Evolutionary conservation across 2,797 vertebrate species (phyloP).

Genomic region (Hybognathus amarus): DNA sequence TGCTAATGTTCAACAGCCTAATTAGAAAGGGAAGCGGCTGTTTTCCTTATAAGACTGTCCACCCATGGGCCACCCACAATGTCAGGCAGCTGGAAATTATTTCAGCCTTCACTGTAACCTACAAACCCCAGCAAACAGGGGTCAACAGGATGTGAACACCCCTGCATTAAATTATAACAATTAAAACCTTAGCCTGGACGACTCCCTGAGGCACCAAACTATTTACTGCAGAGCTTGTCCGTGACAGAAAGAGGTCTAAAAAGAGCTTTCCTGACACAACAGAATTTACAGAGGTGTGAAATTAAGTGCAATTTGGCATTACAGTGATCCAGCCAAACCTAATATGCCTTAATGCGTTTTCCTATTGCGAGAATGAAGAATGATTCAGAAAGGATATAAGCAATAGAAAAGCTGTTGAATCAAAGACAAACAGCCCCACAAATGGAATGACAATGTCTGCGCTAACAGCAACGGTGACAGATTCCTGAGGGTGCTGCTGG

Average conservation of each 20-base stretch:
- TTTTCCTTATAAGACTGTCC: conserved; percentile 47
- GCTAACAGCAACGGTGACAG: conserved; percentile 9
- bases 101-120: conserved; percentile 31
- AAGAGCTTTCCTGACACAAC: conserved; percentile 31
- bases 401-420: conserved; percentile 46
- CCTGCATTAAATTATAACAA: conserved; percentile 39
- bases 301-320: conserved; percentile 53
- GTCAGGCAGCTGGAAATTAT: conserved; percentile 42
- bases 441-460: conserved; percentile 52
- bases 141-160: conserved; percentile 37
- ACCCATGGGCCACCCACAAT: conserved; percentile 58
- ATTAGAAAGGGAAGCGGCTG: conserved; percentile 54
- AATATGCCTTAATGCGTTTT: conserved; percentile 53
- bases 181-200: conserved; percentile 29
- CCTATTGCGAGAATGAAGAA: conserved; percentile 37
- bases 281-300: conserved; percentile 52
- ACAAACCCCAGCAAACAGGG: conserved; percentile 22
- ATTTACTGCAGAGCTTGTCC: conserved; percentile 37
- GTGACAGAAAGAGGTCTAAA: conserved; percentile 32
- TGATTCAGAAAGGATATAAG: conserved; percentile 21
- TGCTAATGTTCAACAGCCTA: conserved; percentile 54
- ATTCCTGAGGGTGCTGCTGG: conserved; percentile 49
- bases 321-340: conserved; percentile 32
- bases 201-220: conserved; percentile 23
- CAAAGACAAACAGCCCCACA: conserved; percentile 45